phyloP scores from a whole-genome alignment of 2,113 vertebrate species.

The Pseudolaguvia tuberculata region DNA sequence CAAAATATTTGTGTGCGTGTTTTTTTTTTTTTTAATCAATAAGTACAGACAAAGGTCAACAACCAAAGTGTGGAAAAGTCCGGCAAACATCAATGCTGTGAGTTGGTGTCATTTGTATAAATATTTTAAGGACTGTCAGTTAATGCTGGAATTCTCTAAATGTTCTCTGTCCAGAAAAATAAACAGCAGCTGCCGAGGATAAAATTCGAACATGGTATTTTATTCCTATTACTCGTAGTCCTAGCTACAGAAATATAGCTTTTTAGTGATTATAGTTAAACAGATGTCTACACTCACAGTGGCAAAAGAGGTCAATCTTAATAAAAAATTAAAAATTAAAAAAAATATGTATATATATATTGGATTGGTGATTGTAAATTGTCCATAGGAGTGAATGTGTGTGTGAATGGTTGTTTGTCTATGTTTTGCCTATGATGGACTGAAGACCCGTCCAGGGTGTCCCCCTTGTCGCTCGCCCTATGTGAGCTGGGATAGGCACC shows the following conservation, averaged over 20 bases:
- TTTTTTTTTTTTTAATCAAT: background rate
- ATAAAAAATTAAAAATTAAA: too few relatives aligned
- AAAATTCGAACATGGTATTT: conserved; percentile 64
- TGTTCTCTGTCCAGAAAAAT: conserved; percentile 71
- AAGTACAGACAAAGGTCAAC: conserved; percentile 47
- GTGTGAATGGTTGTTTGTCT: too few relatives aligned
- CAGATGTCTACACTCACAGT: conserved; percentile 19
- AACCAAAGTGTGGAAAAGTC: conserved; percentile 45
- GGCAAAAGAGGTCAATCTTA: background rate
- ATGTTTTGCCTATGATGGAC: too few relatives aligned
- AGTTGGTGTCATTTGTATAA: conserved; percentile 68
- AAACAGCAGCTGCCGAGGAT: conserved; percentile 64
- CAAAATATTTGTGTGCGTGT: background rate
- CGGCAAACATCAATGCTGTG: conserved; percentile 49
- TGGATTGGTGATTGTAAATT: too few relatives aligned
- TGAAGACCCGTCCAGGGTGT: too few relatives aligned
- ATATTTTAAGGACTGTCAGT: conserved; percentile 75
- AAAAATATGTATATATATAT: too few relatives aligned
- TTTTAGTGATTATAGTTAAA: conserved; percentile 67
- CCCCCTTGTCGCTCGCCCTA: too few relatives aligned
- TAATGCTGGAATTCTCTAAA: conserved; percentile 73
- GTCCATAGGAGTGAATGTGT: too few relatives aligned
- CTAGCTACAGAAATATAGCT: conserved; percentile 62
- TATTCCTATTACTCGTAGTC: conserved; percentile 61
- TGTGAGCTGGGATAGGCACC: too few relatives aligned